phyloP scores from a whole-genome alignment of 2,113 vertebrate genomes.

The Cavia aperea region DNA sequence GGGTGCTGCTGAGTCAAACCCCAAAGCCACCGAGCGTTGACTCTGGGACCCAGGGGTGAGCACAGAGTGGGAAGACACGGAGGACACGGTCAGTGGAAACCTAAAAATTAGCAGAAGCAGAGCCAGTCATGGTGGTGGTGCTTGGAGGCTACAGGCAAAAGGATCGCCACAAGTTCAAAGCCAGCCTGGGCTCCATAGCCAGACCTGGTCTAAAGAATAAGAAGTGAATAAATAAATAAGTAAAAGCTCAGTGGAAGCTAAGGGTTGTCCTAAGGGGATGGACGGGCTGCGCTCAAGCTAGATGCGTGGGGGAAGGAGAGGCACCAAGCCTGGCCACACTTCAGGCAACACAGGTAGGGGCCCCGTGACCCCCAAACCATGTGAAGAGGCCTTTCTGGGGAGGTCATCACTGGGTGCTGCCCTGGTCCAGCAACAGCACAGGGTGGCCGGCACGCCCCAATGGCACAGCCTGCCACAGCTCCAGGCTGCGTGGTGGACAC shows the following conservation, averaged over 20 bases:
- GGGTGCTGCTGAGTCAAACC: not conserved
- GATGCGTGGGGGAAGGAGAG: not conserved
- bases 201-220: not conserved
- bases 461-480: no score
- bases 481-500: no score
- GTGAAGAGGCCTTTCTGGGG: not conserved
- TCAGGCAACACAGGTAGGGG: not conserved
- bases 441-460: no score
- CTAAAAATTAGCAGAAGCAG: not conserved
- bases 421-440: no score
- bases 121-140: no score
- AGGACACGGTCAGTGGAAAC: not conserved
- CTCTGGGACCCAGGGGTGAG: not conserved
- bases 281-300: not conserved
- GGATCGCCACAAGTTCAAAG: not conserved
- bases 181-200: not conserved
- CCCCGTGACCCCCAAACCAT: not conserved
- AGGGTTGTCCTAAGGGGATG: no score
- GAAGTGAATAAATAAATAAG: no score
- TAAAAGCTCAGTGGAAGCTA: not conserved
- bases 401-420: no score
- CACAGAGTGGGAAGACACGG: not conserved
- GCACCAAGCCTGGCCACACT: not conserved
- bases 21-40: not conserved
- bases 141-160: no score